Evolutionary conservation across 2,888 invertebrate genomes (phyloP), one percentile per base, ranked within the genome.

Genomic region (Pachliopta kotzebuea): DNA sequence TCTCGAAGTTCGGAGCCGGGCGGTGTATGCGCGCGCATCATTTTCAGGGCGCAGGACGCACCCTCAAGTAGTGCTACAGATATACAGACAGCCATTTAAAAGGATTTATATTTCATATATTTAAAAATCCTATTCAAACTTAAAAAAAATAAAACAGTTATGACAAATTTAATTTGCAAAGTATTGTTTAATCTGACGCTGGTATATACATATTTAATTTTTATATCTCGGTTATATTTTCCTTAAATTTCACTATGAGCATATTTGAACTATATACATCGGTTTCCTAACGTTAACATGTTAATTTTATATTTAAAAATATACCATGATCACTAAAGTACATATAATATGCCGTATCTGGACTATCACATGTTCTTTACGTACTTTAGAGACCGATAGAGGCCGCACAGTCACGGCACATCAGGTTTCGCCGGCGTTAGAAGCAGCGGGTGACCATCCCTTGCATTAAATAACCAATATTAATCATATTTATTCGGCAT

Each of bases 11-110:
- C 79, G 80, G 79, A 79, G 79, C 72, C 80, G 77, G 72, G 71
- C 73, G 74, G 72, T 62, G 66, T 70, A 53, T 90, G 90, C 90
- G 90, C 90, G 89, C 90, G 90, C 90, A 90, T 72, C 68, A 74
- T 71, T 83, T 84, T 81, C 84, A 90, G 84, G 79, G 90, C 90
- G 90, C 90, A 90, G 88, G 90, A 86, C 88, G 78, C 80, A 76
- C 75, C 85, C 80, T 78, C 68, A 56, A 62, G 63, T 69, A 82
- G 87, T 74, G 71, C 71, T 88, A 87, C 63, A 70, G 88, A 88
- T 67, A 59, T 76, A 75, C 85, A 90, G 90, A 90, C 75, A 72
- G 14, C 79, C 50, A 53, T 23, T 18, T 56, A 56, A 24, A 63
- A 60, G 17, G 8, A 53, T 60, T 59, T 60, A 49, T 21, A 21